Base-by-base conservation (phyloP, 2,113 vertebrate genomes). In the Pomatorhinus ruficollis region DNA sequence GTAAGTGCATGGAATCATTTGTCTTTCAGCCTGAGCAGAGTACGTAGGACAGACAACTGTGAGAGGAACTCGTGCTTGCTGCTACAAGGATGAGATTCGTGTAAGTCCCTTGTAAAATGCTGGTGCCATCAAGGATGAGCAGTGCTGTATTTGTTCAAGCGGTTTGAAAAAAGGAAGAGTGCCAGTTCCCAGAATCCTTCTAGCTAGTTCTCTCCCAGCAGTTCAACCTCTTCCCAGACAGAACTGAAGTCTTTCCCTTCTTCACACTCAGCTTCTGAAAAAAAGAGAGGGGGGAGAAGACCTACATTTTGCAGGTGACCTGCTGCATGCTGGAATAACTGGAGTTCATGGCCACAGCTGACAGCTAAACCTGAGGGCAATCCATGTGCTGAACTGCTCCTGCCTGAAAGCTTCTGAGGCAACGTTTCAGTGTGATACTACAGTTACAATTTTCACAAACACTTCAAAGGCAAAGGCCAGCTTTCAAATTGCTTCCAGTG, bases 391-490 rank as follows among this genome's bases (percentile, higher is more conserved):
- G 53, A 76, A 64, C 40, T 60, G 31, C 5, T 49, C 19, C 14
- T 57, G 25, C 22, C 66, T 37, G 50, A 85, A 86, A 69, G 33
- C 15, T 69, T 70, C 85, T 21, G 20, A 74, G 24, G 10, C 40
- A 88, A 40, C 0, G 0, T 37, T 50, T 49, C 20, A 74, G 47
- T 39, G 25, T 11, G 14, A 69, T 64, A 54, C 10, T n/a, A 5
- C 31, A 72, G 31, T 20, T 59, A 40, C 4, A 56, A 2, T 15
- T 71, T 47, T 90, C 54, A 40, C 25, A 59, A 39, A 33, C 14
- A 52, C 15, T 57, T 74, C 12, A 63, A 78, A 93, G 45, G 24
- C 23, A 7, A 59, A 61, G 22, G 66, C 68, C 35, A 64, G 12
- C 18, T 16, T 82, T 53, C 35, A 69, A 69, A 47, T 45, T 74